Evolutionary conservation across 2,888 invertebrate genomes (phyloP).

Genomic region (Cartodere bifasciata): DNA sequence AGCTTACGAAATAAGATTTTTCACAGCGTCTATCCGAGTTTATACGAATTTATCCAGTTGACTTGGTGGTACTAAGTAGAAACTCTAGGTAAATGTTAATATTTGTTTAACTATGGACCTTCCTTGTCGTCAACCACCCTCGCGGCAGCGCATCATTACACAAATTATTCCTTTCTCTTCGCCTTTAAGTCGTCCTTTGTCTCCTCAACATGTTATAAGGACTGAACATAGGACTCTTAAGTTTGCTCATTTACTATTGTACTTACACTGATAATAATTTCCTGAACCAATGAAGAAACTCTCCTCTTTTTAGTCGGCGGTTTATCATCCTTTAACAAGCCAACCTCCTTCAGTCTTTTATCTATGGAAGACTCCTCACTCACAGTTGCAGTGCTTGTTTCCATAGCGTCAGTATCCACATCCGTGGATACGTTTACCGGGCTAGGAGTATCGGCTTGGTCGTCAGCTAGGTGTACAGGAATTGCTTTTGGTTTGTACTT

Average conservation of each 20-base stretch:
- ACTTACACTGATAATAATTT: constrained; percentile 54
- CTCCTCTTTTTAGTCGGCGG: constrained; percentile 32
- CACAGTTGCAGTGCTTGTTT: constrained; percentile 27
- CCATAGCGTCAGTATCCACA: constrained; percentile 20
- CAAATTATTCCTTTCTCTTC: too few relatives aligned
- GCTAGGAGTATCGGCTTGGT: constrained; percentile 19
- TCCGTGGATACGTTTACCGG: constrained; percentile 18
- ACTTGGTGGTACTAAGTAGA: too few relatives aligned
- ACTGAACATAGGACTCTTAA: constrained; percentile 6
- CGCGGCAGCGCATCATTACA: too few relatives aligned
- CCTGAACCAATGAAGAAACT: constrained; percentile 45
- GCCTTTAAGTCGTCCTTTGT: too few relatives aligned
- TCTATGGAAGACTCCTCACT: constrained; percentile 22
- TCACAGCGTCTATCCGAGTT: too few relatives aligned
- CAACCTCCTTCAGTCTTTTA: constrained; percentile 27
- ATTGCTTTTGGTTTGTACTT: constrained; percentile 14
- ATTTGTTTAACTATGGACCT: too few relatives aligned
- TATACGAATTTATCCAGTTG: too few relatives aligned
- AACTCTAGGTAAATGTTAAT: too few relatives aligned
- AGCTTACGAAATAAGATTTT: too few relatives aligned
- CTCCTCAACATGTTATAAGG: constrained; percentile 4
- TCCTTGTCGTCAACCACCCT: too few relatives aligned
- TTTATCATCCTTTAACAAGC: constrained; percentile 21
- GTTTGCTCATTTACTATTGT: too few relatives aligned
- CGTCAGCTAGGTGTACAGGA: constrained; percentile 19